A percentile compares a stretch with the other conserved stretches of the same genome.
Evolutionary conservation across 2,113 vertebrate genomes (phyloP).

Genomic region (Pachyramphus minor): DNA sequence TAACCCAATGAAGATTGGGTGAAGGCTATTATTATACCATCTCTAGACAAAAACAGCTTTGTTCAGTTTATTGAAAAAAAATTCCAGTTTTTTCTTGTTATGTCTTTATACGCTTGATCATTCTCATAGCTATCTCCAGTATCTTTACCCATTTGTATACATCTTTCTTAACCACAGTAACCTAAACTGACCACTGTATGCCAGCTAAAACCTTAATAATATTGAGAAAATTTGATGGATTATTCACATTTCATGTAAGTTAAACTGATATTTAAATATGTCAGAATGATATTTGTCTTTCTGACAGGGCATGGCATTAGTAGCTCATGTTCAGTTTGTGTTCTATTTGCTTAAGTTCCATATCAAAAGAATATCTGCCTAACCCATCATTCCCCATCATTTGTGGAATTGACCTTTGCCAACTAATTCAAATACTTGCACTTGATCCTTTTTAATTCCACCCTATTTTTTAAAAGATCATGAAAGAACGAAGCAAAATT

Average conservation of each 20-base stretch:
- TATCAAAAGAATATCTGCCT: neutral
- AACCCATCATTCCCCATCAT: neutral
- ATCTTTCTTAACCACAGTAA: neutral
- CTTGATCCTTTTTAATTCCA: neutral
- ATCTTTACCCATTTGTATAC: neutral
- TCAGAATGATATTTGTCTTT: neutral
- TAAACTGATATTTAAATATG: neutral
- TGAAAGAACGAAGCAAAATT: neutral
- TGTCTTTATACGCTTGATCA: neutral
- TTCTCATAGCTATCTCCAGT: neutral
- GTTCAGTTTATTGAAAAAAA: neutral
- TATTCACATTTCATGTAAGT: neutral
- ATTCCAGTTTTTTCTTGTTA: neutral
- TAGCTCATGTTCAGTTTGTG: neutral
- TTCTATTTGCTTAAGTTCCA: neutral
- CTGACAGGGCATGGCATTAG: neutral
- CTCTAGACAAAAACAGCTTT: neutral
- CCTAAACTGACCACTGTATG: neutral
- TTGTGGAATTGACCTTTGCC: neutral
- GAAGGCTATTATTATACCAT: neutral
- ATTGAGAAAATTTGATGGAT: neutral
- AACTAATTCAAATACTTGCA: neutral
- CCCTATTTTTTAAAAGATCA: neutral
- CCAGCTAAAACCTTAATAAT: neutral
- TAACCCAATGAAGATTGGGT: too few species aligned